Conservation (phyloP, 1,140 invertebrate species). For the Diorhabda sublineata region DNA sequence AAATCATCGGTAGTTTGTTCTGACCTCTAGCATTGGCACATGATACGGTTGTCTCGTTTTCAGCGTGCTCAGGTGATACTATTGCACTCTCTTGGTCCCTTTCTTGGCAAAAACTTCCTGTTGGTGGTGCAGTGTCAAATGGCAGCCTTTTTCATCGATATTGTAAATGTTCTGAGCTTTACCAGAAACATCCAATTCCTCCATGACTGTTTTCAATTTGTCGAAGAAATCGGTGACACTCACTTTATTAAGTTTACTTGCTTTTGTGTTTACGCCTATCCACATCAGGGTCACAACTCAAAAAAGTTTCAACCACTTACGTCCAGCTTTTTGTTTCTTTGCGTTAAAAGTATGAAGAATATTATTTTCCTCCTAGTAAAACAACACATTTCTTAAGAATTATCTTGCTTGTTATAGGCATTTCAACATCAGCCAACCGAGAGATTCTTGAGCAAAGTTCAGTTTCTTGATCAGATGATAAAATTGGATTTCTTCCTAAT, state of each 20-base stretch:
- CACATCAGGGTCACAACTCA: too few relatives aligned
- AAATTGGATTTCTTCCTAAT: constrained; percentile 7
- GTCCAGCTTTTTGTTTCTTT: constrained; percentile 2
- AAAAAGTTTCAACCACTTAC: background rate
- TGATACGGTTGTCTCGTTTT: constrained; percentile 42
- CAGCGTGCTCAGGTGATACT: constrained; percentile 36
- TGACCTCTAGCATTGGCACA: constrained; percentile 43
- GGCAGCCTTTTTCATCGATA: background rate
- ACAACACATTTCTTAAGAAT: background rate
- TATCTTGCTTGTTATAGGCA: background rate
- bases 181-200: too few relatives aligned
- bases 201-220: too few relatives aligned
- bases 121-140: constrained; percentile 43
- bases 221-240: too few relatives aligned
- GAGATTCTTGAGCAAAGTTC: background rate
- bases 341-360: background rate
- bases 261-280: too few relatives aligned
- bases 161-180: too few relatives aligned
- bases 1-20: constrained; percentile 41
- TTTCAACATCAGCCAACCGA: background rate
- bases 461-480: constrained; percentile 4
- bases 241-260: too few relatives aligned
- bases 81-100: constrained; percentile 33
- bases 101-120: constrained; percentile 36
- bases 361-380: background rate